Evolutionary conservation across 2,113 vertebrate species (phyloP).

Genomic region (Gavia stellata): DNA sequence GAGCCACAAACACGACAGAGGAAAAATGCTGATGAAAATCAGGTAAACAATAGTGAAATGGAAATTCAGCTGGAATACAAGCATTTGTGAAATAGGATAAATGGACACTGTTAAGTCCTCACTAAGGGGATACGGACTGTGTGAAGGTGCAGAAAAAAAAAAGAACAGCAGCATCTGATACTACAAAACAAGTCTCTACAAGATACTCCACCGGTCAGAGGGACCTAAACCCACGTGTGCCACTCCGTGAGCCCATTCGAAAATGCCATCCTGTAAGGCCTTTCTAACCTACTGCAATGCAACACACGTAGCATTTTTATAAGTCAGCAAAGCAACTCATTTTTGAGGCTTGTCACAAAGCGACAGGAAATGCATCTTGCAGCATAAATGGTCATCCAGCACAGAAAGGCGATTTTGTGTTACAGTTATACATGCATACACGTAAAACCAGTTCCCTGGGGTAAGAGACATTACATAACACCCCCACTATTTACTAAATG

Average conservation of each 20-base stretch:
- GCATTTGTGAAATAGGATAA: background rate
- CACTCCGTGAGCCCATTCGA: background rate
- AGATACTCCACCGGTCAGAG: background rate
- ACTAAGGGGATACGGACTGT: rapidly evolving
- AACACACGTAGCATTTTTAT: background rate
- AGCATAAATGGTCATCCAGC: constrained; percentile 1
- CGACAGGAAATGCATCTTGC: background rate
- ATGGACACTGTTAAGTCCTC: background rate
- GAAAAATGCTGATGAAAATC: background rate
- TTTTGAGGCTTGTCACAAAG: constrained; percentile 16
- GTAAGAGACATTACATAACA: constrained; percentile 60
- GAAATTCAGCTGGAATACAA: background rate
- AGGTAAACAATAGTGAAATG: background rate
- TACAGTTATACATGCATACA: background rate
- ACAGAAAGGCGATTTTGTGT: constrained; percentile 30
- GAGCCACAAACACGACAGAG: background rate
- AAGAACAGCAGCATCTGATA: background rate
- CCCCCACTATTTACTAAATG: constrained; percentile 64
- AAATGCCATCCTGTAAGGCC: background rate
- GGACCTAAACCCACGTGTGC: background rate
- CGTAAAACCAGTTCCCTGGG: constrained; percentile 47
- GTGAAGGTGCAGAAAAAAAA: background rate
- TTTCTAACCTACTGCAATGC: background rate
- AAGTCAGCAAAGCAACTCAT: background rate
- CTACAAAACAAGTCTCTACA: background rate